Conservation (phyloP, 2,113 vertebrate genomes). For the Protobothrops mucrosquamatus region DNA sequence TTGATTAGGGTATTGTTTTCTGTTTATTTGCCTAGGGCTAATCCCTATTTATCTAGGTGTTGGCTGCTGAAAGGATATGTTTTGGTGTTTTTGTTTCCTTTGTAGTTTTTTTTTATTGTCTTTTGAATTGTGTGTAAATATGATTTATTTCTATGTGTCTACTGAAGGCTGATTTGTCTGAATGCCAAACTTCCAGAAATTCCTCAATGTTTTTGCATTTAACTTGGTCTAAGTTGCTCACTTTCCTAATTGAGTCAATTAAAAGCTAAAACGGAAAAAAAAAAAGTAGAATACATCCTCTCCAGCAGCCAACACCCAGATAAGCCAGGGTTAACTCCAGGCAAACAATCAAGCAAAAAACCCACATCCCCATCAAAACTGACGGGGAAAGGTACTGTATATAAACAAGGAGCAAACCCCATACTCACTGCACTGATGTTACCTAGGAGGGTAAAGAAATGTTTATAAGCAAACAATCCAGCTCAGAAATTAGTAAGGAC, state of each 20-base stretch:
- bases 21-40: background rate
- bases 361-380: background rate
- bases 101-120: background rate
- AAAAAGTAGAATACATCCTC: background rate
- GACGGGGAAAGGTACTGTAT: background rate
- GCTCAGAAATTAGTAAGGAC: background rate
- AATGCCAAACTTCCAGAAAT: background rate
- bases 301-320: background rate
- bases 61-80: background rate
- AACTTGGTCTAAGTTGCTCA: background rate
- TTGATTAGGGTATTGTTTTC: background rate
- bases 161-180: background rate
- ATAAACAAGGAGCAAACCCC: background rate
- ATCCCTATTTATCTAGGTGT: background rate
- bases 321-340: background rate
- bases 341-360: background rate
- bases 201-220: background rate
- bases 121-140: background rate
- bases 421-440: background rate
- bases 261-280: background rate
- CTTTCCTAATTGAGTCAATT: background rate
- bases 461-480: background rate
- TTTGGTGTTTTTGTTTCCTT: background rate
- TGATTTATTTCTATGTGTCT: background rate
- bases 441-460: background rate